A percentile compares a stretch with the other conserved stretches of the same genome.
Evolutionary conservation across 2,797 vertebrate species (phyloP).

Genomic region (Brachyrhaphis roseni): DNA sequence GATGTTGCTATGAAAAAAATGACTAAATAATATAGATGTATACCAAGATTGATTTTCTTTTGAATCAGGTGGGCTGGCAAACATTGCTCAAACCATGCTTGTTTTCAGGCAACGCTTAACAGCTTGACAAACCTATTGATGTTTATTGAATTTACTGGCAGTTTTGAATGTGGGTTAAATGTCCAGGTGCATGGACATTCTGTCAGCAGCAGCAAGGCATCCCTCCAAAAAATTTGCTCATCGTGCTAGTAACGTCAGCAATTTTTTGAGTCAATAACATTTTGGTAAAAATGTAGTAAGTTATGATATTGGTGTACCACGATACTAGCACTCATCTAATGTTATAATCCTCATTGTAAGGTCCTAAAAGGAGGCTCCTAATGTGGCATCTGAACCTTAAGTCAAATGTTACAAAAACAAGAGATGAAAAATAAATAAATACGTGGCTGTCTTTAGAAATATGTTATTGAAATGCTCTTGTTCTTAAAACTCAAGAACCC

Average conservation of each 20-base stretch:
- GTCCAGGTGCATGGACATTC: background rate
- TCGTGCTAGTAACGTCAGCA: background rate
- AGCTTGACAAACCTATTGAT: background rate
- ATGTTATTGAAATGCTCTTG: background rate
- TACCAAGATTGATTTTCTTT: background rate
- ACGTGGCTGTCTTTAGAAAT: background rate
- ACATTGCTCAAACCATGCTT: background rate
- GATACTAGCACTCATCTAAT: background rate
- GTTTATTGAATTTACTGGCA: background rate
- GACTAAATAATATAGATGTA: background rate
- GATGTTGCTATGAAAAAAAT: background rate
- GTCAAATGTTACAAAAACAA: background rate
- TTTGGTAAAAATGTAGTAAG: no score
- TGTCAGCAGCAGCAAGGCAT: background rate
- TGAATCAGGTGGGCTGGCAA: background rate
- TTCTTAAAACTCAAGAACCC: background rate
- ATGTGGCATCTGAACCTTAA: background rate
- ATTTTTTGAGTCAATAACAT: background rate
- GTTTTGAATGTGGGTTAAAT: background rate
- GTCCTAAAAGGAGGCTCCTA: background rate
- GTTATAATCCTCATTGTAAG: background rate
- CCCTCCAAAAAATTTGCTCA: no score
- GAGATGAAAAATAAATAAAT: background rate
- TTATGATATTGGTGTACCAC: background rate
- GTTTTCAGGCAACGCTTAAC: background rate